phyloP scores from a whole-genome alignment of 2,797 vertebrate species.

The Cynodonichthys magdalenae region DNA sequence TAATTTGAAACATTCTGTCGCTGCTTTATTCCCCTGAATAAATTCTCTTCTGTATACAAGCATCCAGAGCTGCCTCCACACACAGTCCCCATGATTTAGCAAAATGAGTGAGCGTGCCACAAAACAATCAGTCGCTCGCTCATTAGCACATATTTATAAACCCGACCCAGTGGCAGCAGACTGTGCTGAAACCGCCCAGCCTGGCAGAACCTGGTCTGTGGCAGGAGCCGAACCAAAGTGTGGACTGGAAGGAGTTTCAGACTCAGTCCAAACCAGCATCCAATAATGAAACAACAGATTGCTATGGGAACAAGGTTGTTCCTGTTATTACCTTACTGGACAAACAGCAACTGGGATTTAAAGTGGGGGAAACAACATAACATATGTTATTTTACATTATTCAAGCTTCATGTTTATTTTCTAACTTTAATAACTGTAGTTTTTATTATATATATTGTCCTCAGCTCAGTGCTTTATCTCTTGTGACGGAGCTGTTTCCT shows the following conservation, averaged over 20 bases:
- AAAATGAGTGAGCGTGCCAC: constrained; percentile 62
- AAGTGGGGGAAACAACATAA: constrained; percentile 7
- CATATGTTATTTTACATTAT: constrained; percentile 38
- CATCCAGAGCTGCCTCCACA: constrained; percentile 50
- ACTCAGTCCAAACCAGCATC: constrained; percentile 35
- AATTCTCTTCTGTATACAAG: constrained; percentile 38
- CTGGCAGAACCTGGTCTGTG: constrained; percentile 44
- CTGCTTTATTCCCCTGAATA: constrained; percentile 25
- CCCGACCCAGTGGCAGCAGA: constrained; percentile 45
- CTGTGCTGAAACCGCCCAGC: constrained; percentile 39
- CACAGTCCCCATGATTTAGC: constrained; percentile 55
- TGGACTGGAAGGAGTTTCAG: constrained; percentile 32
- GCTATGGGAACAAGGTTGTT: constrained; percentile 65
- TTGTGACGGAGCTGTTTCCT: neutral
- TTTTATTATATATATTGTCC: constrained; percentile 10
- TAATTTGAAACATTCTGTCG: constrained; percentile 29
- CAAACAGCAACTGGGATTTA: constrained; percentile 50
- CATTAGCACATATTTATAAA: constrained; percentile 73
- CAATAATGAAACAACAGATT: constrained; percentile 64
- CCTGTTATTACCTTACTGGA: constrained; percentile 58
- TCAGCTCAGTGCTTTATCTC: constrained; percentile 20
- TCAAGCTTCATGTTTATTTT: constrained; percentile 17
- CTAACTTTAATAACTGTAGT: constrained; percentile 40
- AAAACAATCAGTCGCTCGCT: constrained; percentile 62
- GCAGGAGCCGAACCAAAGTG: constrained; percentile 45